phyloP scores from a whole-genome alignment of 1,140 invertebrate species.

The Archegozetes longisetosus region DNA sequence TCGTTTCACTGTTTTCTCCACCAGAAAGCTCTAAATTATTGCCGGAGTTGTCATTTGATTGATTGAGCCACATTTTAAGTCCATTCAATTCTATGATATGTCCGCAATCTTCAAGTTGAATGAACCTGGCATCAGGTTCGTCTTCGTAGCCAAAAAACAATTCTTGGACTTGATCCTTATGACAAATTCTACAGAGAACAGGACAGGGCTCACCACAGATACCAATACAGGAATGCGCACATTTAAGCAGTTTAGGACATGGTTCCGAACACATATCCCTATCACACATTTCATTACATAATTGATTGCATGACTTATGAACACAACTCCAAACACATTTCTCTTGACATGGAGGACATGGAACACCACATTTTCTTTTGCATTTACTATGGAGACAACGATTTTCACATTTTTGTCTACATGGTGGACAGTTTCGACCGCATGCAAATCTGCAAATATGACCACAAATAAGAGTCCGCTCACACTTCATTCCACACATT shows the following conservation, averaged over 20 bases:
- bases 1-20: too few relatives aligned
- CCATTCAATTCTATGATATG: conserved; percentile 41
- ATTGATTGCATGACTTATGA: background rate
- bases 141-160: conserved; percentile 37
- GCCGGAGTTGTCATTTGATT: too few relatives aligned
- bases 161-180: conserved; percentile 35
- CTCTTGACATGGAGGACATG: background rate
- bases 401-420: conserved; percentile 20
- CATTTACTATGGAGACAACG: conserved; percentile 19
- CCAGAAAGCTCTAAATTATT: too few relatives aligned
- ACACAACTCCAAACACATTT: background rate
- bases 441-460: background rate
- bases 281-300: background rate
- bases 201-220: conserved; percentile 48
- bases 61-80: conserved; percentile 40
- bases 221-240: conserved; percentile 46
- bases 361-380: conserved; percentile 17
- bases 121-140: conserved; percentile 29
- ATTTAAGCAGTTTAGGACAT: conserved; percentile 38
- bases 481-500: background rate
- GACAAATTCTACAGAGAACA: conserved; percentile 28
- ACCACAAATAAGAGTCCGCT: background rate
- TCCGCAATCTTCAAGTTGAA: conserved; percentile 43
- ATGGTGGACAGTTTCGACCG: conserved; percentile 22
- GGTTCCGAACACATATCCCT: conserved; percentile 35